A percentile compares a stretch with the other conserved stretches of the same genome.
Conservation (phyloP, 2,797 vertebrate species). For the Crypturellus tataupa region DNA sequence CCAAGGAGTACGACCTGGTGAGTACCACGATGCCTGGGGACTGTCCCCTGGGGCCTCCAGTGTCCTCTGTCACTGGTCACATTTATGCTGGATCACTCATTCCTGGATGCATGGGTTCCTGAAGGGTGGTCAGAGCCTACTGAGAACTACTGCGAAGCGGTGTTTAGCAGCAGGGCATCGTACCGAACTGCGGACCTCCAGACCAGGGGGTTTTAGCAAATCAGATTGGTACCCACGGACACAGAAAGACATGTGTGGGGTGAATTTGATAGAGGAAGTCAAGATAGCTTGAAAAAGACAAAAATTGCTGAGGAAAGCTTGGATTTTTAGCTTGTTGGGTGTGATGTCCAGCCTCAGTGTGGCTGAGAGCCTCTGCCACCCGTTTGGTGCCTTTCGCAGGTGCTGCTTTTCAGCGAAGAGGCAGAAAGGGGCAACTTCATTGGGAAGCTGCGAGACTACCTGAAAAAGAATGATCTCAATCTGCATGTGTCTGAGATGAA, state of each 20-base stretch:
- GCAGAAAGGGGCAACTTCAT: constrained; percentile 84
- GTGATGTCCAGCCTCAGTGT: background rate
- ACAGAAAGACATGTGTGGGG: background rate
- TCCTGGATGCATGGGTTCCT: background rate
- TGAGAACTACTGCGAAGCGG: background rate
- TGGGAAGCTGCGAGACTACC: constrained; percentile 71
- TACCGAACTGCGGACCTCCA: background rate
- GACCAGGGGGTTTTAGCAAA: background rate
- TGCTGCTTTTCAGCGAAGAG: constrained; percentile 89
- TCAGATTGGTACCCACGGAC: background rate
- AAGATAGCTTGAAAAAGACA: background rate
- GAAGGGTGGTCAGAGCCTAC: background rate
- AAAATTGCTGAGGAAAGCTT: background rate
- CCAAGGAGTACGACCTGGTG: constrained; percentile 95
- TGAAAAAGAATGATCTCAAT: constrained; percentile 52
- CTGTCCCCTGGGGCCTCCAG: background rate
- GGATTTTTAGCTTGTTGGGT: background rate
- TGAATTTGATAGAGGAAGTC: background rate
- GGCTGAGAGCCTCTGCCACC: background rate
- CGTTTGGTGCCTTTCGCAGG: constrained; percentile 76
- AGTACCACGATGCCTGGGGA: background rate
- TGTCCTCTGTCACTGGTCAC: background rate
- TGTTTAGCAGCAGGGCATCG: background rate
- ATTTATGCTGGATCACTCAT: background rate
- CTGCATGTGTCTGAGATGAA: constrained; percentile 81